These are phyloP conservation scores for Dryocosmus kuriphilus DNA, from an alignment of 2,888 invertebrate species.

Conservation along the genomic window DNA sequence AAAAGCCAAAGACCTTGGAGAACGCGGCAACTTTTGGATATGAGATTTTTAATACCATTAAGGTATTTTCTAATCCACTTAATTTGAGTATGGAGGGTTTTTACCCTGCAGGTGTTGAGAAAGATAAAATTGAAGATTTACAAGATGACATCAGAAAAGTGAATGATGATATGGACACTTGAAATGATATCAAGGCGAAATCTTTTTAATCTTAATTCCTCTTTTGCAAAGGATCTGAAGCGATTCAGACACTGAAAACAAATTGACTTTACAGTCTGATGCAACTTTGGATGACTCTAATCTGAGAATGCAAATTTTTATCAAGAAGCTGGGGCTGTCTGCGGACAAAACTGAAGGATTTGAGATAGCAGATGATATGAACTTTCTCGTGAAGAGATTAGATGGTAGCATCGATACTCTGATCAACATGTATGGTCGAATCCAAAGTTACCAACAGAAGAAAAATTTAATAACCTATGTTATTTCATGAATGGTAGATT, in stretches of 20 bases:
- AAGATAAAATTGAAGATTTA: not conserved
- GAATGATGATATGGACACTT: not conserved
- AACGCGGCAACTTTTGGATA: not conserved
- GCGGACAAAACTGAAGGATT: not conserved
- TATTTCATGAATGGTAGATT: not conserved
- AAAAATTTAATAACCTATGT: not conserved
- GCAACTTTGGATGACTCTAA: not conserved
- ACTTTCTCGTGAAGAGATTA: not conserved
- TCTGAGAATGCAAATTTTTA: not conserved
- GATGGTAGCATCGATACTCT: not conserved
- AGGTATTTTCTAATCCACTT: not conserved
- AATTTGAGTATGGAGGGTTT: not conserved
- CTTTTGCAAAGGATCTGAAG: not conserved
- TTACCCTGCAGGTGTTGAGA: not conserved
- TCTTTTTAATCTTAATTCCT: not conserved
- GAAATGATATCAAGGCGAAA: not conserved
- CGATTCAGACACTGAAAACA: not conserved
- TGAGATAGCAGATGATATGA: not conserved
- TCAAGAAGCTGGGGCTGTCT: not conserved
- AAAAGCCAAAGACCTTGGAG: not conserved
- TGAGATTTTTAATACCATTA: not conserved
- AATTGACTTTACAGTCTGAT: not conserved
- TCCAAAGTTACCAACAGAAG: not conserved
- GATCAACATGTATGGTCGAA: not conserved
- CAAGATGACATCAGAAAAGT: not conserved